Evolutionary conservation across 1,140 invertebrate genomes (phyloP).

Genomic region (Dryas iulia): DNA sequence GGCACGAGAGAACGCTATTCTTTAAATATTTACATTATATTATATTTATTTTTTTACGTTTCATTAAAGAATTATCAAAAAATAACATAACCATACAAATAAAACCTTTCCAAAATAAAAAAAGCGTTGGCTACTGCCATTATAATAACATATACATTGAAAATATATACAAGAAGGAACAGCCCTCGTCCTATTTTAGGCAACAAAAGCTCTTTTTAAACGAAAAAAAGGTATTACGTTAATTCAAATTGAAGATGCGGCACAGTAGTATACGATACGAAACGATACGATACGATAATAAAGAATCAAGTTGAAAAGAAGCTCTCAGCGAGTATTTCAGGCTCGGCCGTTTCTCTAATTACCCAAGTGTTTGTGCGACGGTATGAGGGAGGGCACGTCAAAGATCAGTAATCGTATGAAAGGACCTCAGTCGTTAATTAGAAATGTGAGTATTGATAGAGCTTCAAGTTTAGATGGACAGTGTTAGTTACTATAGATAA

Average conservation of each 20-base stretch:
- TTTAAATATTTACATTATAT: too few species aligned
- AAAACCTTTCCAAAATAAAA: neutral
- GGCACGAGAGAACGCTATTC: too few species aligned
- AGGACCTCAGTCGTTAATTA: slow-evolving; percentile 37
- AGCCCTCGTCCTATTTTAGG: neutral
- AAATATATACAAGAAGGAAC: neutral
- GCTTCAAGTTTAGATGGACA: slow-evolving; percentile 24
- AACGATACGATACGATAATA: slow-evolving; percentile 2
- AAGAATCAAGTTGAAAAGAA: slow-evolving; percentile 6
- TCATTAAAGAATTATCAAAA: too few species aligned
- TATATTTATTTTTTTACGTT: too few species aligned
- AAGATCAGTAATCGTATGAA: slow-evolving; percentile 25
- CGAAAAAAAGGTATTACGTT: neutral
- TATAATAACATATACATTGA: neutral
- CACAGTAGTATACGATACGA: slow-evolving; percentile 4
- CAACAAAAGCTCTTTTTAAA: neutral
- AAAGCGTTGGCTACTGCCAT: neutral
- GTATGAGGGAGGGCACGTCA: slow-evolving; percentile 17
- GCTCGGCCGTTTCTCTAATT: slow-evolving; percentile 13
- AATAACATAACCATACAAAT: too few species aligned
- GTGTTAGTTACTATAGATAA: slow-evolving; percentile 24
- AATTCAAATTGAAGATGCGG: slow-evolving; percentile 1
- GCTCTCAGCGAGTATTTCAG: slow-evolving; percentile 1
- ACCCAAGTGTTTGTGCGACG: slow-evolving; percentile 12
- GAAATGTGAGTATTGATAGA: slow-evolving; percentile 24